phyloP scores from a whole-genome alignment of 2,888 invertebrate genomes.

The Coleophora deauratella region DNA sequence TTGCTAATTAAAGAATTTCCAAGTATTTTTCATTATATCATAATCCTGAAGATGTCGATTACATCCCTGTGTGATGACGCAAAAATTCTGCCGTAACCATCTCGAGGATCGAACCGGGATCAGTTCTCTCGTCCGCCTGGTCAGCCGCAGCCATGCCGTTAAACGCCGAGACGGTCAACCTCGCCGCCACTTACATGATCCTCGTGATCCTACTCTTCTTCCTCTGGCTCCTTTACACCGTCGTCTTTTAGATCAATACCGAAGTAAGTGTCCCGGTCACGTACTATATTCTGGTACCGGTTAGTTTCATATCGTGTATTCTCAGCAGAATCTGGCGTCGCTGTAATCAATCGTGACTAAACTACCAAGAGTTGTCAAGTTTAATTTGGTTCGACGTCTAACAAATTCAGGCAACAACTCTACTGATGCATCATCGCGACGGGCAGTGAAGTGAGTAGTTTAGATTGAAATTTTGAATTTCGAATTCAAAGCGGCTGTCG shows the following conservation, averaged over 20 bases:
- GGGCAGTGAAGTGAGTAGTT: too few relatives aligned
- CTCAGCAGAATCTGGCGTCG: too few relatives aligned
- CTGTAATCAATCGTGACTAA: background rate
- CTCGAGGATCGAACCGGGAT: conserved; percentile 32
- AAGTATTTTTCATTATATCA: too few relatives aligned
- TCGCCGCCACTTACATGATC: conserved; percentile 81
- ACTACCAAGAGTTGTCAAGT: background rate
- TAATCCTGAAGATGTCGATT: conserved; percentile 19
- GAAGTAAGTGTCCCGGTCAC: background rate
- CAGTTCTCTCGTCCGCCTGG: conserved; percentile 34
- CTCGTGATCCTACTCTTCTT: conserved; percentile 77
- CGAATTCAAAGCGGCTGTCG: too few relatives aligned
- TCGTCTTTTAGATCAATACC: conserved; percentile 49
- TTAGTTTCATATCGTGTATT: too few relatives aligned
- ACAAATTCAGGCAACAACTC: too few relatives aligned
- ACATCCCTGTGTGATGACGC: conserved; percentile 49
- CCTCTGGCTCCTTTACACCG: conserved; percentile 79
- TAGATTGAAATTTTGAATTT: too few relatives aligned
- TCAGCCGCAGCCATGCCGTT: conserved; percentile 56
- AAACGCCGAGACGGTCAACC: conserved; percentile 77
- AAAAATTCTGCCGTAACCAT: conserved; percentile 23
- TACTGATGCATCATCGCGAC: too few relatives aligned
- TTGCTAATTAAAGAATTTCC: too few relatives aligned
- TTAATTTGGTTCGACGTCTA: too few relatives aligned
- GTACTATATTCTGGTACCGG: too few relatives aligned